Base-by-base conservation (phyloP, 1,140 invertebrate genomes). In the Adelges cooleyi region DNA sequence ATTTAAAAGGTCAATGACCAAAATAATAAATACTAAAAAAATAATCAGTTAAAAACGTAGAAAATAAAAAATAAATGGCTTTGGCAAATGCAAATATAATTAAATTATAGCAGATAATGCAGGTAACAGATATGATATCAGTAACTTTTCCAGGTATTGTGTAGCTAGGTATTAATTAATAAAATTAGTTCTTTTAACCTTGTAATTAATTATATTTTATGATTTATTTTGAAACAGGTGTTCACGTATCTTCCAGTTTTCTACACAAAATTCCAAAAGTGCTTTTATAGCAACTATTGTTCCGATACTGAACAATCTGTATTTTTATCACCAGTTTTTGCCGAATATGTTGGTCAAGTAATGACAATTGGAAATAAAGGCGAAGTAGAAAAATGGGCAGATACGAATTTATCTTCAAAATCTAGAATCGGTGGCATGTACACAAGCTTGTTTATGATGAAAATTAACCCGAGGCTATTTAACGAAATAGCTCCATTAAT, bases 261-360 rank as follows among this genome's bases (percentile, higher is more conserved):
- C 6, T 62, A 62, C 56, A 48, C 44, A 15, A 62, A 33, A 18
- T 62, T 62, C 2, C 44, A 62, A n/a, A 62, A 48, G 17, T 62
- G 56, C n/a, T 2, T 29, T 10, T 11, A 27, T 0, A 62, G 46
- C 25, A 33, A 33, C 9, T n/a, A n/a, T n/a, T 62, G 56, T 62
- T 62, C 56, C 13, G 56, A 62, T 15, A 20, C 42, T 6, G 56
- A 48, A 10, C 27, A 17, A 11, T 40, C 6, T 0, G 13, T 33
- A 25, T 48, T 46, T 1, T 29, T 62, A 17, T 62, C 56, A 5
- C 56, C 56, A 6, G 4, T 20, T 10, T 62, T 29, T 3, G 44
- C 56, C n/a, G 56, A 62, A 22, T 29, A 62, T 18, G 38, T 46
- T 15, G 56, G 56, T 18, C 40, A 62, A 10, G 56, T 62, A 17